Base-by-base conservation (phyloP, 92 coral and sea anemone genomes). In the Zoanthus sociatus region DNA sequence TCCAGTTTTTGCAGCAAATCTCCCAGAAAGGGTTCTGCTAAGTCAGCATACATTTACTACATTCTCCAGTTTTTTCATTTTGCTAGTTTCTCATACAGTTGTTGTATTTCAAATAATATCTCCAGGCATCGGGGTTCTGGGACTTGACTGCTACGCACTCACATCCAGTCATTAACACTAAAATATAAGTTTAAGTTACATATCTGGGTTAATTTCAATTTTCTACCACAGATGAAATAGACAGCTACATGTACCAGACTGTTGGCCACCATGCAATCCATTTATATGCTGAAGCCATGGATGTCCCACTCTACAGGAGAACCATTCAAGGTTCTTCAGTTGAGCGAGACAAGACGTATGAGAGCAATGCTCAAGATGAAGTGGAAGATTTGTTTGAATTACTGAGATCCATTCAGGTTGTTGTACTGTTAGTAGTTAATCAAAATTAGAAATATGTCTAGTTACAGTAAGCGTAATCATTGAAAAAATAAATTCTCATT, bases 201-300 rank as follows among this genome's bases (percentile, higher is more conserved):
- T 50, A 50, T 50, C 55, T 50, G 55, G 55, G 55, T 11, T 48
- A 9, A 16, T 5, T 16, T 74, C 31, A 7, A 14, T 72, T 15
- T 45, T 76, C 16, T 63, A 42, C 71, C 68, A 6, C 72, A 92
- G 98, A 95, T 93, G 99, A 97, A 30, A 92, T 97, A 50, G 99
- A 97, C 82, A 97, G 99, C 83, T 97, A 95, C 89, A 97, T 97
- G 99, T 97, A 87, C 75, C 99, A 97, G 70, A 97, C 98, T 4
- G 99, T 97, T 5, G 99, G 99, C 7, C 99, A 97, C 78, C 90
- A 97, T 89, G 99, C 98, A 16, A 91, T 97, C 58, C 94, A 95
- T 64, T 87, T 97, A 61, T 97, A 97, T 87, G 94, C 99, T 1
- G 91, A 97, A 79, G 99, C 99, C 20, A 97, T 97, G 97, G 97